phyloP scores from a whole-genome alignment of 2,888 invertebrate genomes.

The Panzeria rudis region DNA sequence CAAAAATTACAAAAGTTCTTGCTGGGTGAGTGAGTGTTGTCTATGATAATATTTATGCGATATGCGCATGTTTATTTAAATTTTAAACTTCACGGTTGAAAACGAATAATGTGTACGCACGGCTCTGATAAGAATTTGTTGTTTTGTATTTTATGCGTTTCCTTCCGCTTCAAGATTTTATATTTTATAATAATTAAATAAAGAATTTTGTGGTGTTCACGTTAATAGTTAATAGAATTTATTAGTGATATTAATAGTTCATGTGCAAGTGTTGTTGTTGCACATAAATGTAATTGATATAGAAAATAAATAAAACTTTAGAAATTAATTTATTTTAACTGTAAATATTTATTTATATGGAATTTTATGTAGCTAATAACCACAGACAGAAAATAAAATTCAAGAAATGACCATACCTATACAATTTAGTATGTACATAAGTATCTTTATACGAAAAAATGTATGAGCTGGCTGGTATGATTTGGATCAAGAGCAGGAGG shows the following conservation, averaged over 20 bases:
- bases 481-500: neutral
- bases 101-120: neutral
- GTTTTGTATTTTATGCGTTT: neutral
- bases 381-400: slow-evolving; percentile 42
- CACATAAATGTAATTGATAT: neutral
- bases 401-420: slow-evolving; percentile 8
- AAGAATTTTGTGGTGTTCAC: neutral
- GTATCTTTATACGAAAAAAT: neutral
- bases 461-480: neutral
- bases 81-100: neutral
- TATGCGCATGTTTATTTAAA: neutral
- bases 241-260: neutral
- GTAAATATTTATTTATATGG: slow-evolving; percentile 21
- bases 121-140: neutral
- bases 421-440: slow-evolving; percentile 4
- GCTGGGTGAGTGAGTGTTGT: no score
- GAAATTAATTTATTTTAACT: slow-evolving; percentile 17
- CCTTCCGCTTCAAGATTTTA: slow-evolving; percentile 11
- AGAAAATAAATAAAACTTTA: slow-evolving; percentile 4
- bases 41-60: neutral
- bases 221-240: neutral
- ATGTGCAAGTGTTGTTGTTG: neutral
- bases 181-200: neutral
- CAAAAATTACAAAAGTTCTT: no score
- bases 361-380: slow-evolving; percentile 56